Evolutionary conservation across 2,888 invertebrate species (phyloP), one percentile per base, ranked within the genome.

Genomic region (Taphrorychus bicolor): DNA sequence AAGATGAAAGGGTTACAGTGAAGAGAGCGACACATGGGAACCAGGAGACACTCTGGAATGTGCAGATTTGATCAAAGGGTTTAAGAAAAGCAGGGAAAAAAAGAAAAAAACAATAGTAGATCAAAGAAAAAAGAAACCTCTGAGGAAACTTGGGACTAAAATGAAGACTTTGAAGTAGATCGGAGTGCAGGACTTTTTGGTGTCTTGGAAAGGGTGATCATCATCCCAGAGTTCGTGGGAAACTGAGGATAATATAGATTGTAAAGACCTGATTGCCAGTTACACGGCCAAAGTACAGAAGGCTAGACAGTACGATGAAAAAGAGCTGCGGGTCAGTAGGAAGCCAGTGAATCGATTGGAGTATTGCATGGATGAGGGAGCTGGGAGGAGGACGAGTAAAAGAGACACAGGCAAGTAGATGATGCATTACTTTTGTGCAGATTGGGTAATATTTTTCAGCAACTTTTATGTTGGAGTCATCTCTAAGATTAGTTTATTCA

Each of bases 191-290:
- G 89, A 93, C 72, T 94, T 93, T 77, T 84, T 92, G 48, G 91
- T 94, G 62, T 88, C 91, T 70, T 94, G 94, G 94, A 93, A 93
- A 78, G 93, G 93, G 18, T 94, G 90, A 83, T 84, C 87, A 0
- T 79, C 84, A 14, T 86, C 87, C 56, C 88, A 89, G 67, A 91
- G 92, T 77, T 91, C 92, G 0, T 94, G 94, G 94, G 94, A 94
- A 79, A 92, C 93, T 0, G 93, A 93, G 77, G 86, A 87, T 56
- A 88, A 94, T 79, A 84, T 94, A 57, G 89, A 88, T 74, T 94
- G 93, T 77, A 82, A 87, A 56, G 91, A 92, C 49, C 81, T 93
- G 5, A 90, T 94, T 23, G 84, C 87, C 16, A 90, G 87, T 74
- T 94, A 91, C 76, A 89, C 91, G 87, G 85, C 86, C 17, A 90